These are phyloP conservation scores for Lepidocolaptes lacrymiger DNA, from an alignment of 2,797 vertebrate genomes.

Conservation along the genomic window DNA sequence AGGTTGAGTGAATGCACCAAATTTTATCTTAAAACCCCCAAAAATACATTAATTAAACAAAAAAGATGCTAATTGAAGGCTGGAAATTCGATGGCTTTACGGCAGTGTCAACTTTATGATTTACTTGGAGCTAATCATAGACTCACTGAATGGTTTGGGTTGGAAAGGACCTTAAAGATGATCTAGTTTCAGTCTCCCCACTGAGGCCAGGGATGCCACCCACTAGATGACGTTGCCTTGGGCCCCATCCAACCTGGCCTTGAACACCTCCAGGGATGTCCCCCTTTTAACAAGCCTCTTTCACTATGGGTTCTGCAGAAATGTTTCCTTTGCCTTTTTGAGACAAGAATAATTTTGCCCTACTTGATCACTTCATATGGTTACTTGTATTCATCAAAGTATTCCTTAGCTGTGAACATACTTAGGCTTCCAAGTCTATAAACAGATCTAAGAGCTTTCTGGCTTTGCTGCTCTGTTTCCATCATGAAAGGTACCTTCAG, in stretches of 20 bases:
- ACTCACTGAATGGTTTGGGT: background rate
- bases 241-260: background rate
- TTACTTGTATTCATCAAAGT: background rate
- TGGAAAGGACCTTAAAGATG: background rate
- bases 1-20: background rate
- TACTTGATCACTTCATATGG: background rate
- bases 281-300: background rate
- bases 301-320: background rate
- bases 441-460: slow-evolving; percentile 60
- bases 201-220: background rate
- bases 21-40: background rate
- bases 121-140: background rate
- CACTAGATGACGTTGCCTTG: background rate
- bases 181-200: background rate
- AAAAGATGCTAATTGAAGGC: background rate
- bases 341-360: background rate
- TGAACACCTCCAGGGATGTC: background rate
- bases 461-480: slow-evolving; percentile 26
- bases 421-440: slow-evolving; percentile 43
- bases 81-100: background rate
- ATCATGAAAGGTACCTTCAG: slow-evolving; percentile 37
- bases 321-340: background rate
- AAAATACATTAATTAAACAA: background rate
- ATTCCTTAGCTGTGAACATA: slow-evolving; percentile 16
- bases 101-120: background rate